phyloP scores from a whole-genome alignment of 2,888 invertebrate genomes.

The Drosophila histrio region DNA sequence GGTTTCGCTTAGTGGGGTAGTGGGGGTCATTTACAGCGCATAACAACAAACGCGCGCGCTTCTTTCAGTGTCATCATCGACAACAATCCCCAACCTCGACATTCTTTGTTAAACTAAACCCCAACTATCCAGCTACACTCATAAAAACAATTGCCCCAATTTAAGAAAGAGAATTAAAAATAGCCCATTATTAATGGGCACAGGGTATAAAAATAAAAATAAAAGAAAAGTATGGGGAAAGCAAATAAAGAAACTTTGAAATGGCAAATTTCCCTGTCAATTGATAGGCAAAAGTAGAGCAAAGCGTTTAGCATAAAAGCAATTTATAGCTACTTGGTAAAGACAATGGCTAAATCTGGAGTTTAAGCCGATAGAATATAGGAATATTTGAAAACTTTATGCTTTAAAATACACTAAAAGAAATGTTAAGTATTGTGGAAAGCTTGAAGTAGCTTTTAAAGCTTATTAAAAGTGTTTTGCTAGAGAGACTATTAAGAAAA shows the following conservation, averaged over 20 bases:
- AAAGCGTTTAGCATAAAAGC: background rate
- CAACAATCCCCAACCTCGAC: slow-evolving; percentile 35
- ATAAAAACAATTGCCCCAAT: slow-evolving; percentile 42
- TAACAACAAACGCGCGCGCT: slow-evolving; percentile 24
- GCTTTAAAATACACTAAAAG: background rate
- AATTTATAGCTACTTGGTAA: background rate
- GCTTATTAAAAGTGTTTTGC: background rate
- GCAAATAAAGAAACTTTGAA: slow-evolving; percentile 6
- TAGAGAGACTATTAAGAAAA: too few relatives aligned
- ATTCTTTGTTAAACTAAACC: slow-evolving; percentile 32
- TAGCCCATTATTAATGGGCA: too few relatives aligned
- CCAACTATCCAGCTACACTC: slow-evolving; percentile 39
- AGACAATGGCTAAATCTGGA: slow-evolving; percentile 6
- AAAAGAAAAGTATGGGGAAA: background rate
- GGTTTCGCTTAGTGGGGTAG: background rate
- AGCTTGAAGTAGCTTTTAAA: background rate
- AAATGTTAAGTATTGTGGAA: background rate
- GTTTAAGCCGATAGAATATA: background rate
- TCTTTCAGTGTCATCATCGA: slow-evolving; percentile 69
- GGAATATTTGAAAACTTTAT: background rate
- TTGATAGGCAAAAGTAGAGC: background rate
- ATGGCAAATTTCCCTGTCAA: background rate
- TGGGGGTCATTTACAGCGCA: slow-evolving; percentile 13
- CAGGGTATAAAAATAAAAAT: too few relatives aligned
- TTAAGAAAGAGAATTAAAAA: background rate